phyloP scores from a whole-genome alignment of 2,888 invertebrate genomes.

The Cryptocheilus praepositus region DNA sequence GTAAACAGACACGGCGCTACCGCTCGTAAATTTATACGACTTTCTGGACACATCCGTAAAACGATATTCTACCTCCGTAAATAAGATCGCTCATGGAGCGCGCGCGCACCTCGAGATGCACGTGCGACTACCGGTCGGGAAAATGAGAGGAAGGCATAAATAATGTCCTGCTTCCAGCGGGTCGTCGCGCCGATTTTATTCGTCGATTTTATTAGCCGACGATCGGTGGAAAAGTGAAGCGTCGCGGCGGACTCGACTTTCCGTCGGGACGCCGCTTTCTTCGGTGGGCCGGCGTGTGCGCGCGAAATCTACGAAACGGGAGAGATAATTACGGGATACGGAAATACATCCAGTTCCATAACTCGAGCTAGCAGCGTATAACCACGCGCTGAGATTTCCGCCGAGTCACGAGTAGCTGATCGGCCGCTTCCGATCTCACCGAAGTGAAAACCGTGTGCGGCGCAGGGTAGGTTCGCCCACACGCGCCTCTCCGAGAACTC shows the following conservation, averaged over 20 bases:
- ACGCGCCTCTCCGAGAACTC: constrained; percentile 2
- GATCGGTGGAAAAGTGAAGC: neutral
- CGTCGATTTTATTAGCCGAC: too few species aligned
- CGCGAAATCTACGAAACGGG: neutral
- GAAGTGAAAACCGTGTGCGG: constrained; percentile 5
- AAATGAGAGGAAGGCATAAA: constrained; percentile 6
- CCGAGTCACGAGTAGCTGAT: neutral
- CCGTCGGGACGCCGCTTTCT: constrained; percentile 1
- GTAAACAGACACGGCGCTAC: constrained; percentile 6
- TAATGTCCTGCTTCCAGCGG: neutral
- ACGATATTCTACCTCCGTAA: constrained; percentile 12
- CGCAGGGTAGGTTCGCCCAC: constrained; percentile 25
- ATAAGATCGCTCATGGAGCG: constrained; percentile 12
- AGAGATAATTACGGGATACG: constrained; percentile 3
- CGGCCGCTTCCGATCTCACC: constrained; percentile 3
- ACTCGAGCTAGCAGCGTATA: neutral
- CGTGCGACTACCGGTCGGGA: constrained; percentile 5
- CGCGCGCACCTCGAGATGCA: neutral
- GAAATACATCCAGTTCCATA: neutral
- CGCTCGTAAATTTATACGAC: constrained; percentile 34
- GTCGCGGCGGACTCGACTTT: constrained; percentile 7
- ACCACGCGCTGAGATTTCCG: neutral
- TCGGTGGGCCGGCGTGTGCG: neutral
- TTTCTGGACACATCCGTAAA: constrained; percentile 16
- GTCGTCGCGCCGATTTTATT: neutral